Base-by-base conservation (phyloP, 1,140 invertebrate genomes). In the Drosophila cardini region DNA sequence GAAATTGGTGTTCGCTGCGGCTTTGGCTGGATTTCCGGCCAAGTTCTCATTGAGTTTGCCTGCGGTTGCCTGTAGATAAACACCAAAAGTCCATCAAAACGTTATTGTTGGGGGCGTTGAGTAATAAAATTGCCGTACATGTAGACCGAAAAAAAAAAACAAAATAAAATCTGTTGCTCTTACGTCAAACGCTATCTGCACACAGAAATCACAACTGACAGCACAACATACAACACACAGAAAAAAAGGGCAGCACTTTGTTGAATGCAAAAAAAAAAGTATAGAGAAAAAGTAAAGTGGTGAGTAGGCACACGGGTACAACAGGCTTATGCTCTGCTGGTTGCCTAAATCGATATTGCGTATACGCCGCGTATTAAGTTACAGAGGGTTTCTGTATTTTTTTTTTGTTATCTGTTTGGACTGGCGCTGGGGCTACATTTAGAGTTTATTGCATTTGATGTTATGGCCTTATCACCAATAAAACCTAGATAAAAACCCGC, bases 401-500 rank as follows among this genome's bases (percentile, higher is more conserved):
- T 21, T 21, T 21, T 26, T 32, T 63, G n/a, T 73, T 87, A 79
- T 89, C 84, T 69, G 63, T 53, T 45, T 60, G 70, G 43, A 67
- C 61, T 71, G 70, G 43, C 71, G 57, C 62, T 67, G 67, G 58
- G 48, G 36, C 36, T 72, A 56, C 70, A 72, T 73, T 76, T 72
- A 64, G 84, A 70, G 61, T 89, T 89, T 89, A 89, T 90, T 78
- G 85, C 85, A 72, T 89, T 72, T 77, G 57, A 78, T 89, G 84
- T 89, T 80, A 78, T 65, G 56, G 75, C 61, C 84, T 78, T 89
- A 89, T 89, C 84, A 81, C 53, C 72, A 80, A 78, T 87, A 83
- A 89, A 89, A 87, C 68, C 76, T 45, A 52, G 46, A 30, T 18
- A 43, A 13, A 48, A 18, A 58, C n/a, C 26, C 21, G 15, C 7